Evolutionary conservation across 2,113 vertebrate species (phyloP).

Genomic region (Gambusia holbrooki): DNA sequence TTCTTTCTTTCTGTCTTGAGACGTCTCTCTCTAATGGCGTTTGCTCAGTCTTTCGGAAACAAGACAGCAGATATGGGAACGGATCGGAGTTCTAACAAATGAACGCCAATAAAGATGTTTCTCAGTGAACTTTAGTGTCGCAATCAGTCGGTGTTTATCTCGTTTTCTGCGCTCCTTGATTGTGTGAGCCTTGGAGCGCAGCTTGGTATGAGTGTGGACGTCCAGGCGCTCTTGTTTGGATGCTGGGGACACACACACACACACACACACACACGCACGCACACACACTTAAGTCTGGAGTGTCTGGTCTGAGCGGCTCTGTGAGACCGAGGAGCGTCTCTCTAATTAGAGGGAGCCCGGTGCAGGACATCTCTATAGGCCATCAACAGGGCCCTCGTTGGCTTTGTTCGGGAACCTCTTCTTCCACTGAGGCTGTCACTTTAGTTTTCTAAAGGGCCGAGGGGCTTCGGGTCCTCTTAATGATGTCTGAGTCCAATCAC

Average conservation of each 20-base stretch:
- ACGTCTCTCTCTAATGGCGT: constrained; percentile 67
- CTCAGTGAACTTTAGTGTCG: constrained; percentile 62
- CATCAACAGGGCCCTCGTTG: constrained; percentile 59
- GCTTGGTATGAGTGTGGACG: constrained; percentile 48
- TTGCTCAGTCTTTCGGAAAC: constrained; percentile 80
- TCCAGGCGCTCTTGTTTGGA: constrained; percentile 59
- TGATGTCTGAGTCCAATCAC: constrained; percentile 41
- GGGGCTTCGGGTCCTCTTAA: constrained; percentile 34
- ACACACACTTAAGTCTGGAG: constrained; percentile 76
- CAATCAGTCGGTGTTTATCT: constrained; percentile 73
- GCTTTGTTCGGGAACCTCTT: constrained; percentile 74
- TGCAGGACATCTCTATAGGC: constrained; percentile 71
- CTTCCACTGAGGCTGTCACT: constrained; percentile 69
- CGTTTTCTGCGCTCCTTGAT: constrained; percentile 67
- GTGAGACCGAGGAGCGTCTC: constrained; percentile 64
- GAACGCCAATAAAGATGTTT: constrained; percentile 60
- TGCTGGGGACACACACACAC: neutral
- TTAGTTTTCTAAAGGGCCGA: constrained; percentile 71
- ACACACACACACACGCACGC: too few relatives aligned
- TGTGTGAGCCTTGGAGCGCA: constrained; percentile 33
- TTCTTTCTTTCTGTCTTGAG: constrained; percentile 43
- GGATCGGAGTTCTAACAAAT: constrained; percentile 58
- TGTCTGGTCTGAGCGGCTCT: constrained; percentile 67
- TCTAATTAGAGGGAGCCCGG: constrained; percentile 76
- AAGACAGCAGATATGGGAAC: constrained; percentile 54